phyloP scores from a whole-genome alignment of 2,113 vertebrate species.

The Puntigrus tetrazona region DNA sequence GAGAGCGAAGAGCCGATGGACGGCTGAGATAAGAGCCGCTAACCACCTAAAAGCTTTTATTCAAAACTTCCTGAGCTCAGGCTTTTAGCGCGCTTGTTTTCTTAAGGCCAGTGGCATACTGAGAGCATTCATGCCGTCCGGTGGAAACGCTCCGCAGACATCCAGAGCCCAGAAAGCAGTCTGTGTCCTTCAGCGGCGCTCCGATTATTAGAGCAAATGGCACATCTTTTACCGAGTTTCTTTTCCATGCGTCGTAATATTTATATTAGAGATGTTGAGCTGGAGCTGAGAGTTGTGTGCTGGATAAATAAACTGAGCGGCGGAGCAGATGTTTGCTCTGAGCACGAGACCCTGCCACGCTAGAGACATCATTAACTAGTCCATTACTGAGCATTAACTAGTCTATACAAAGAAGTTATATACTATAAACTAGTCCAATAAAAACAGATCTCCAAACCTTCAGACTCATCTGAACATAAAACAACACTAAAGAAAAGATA shows the following conservation, averaged over 20 bases:
- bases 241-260: constrained; percentile 70
- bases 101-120: constrained; percentile 33
- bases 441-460: neutral
- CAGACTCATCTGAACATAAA: neutral
- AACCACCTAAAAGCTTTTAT: constrained; percentile 69
- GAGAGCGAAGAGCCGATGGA: constrained; percentile 49
- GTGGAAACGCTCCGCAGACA: constrained; percentile 17
- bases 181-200: constrained; percentile 58
- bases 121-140: constrained; percentile 46
- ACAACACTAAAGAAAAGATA: neutral
- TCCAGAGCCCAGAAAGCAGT: constrained; percentile 42
- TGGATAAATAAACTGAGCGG: constrained; percentile 71
- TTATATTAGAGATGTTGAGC: constrained; percentile 69
- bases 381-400: neutral
- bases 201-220: constrained; percentile 70
- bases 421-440: neutral
- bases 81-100: constrained; percentile 49
- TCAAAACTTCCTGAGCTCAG: constrained; percentile 59
- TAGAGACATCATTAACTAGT: neutral
- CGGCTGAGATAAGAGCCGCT: constrained; percentile 66
- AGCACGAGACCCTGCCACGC: neutral
- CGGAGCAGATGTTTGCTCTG: neutral
- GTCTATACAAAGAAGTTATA: no score
- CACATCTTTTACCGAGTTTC: constrained; percentile 65
- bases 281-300: constrained; percentile 44